Evolutionary conservation across 2,888 invertebrate species (phyloP), one percentile per base, ranked within the genome.

Genomic region (Pseudolycoriella hygida): DNA sequence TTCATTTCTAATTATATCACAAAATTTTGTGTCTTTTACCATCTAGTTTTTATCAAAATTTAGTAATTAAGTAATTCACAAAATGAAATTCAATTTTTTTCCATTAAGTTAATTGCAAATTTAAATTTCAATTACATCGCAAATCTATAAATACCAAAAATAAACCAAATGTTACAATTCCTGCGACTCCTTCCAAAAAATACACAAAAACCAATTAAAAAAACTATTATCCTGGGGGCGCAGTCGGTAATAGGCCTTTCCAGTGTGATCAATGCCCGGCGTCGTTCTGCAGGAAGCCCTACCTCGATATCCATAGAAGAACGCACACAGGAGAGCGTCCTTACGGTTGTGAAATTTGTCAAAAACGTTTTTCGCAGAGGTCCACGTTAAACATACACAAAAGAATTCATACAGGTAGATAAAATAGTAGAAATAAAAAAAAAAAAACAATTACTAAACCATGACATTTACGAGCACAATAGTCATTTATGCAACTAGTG

Each of bases 351-450:
- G 78, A 78, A 66, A 70, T 78, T 60, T 83, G 83, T 67, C 71
- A 76, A 60, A 83, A 82, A 68, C 72, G 80, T 60, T 83, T 82
- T 69, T 80, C 81, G 49, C 82, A 83, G 69, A 81, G 82, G 64
- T 81, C 80, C 60, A 82, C 81, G 63, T 70, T 83, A 57, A 82
- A 82, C 68, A 82, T 81, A 53, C 83, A 83, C 70, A 81, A 80
- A 62, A 73, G 82, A 59, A 79, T 80, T 53, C 83, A 83, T 63
- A 80, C 81, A 58, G 70, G 71, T 71, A 49, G 50, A 51, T 53
- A 40, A 42, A 18, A 32, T 11, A 25, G 15, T 8, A 18, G 18
- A 41, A 41, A 41, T 2, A n/a, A 41, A 41, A 41, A 41, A 20
- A 25, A 41, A 25, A 41, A 41, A 41, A 41, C 3, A n/a, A 14